Evolutionary conservation across 2,113 vertebrate species (phyloP).

Genomic region (Danio rerio): GRCz12tu NC_133190.1:19369001-19369500

Average conservation of each 20-base stretch:
- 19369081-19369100: conserved; percentile 49
- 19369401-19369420: neutral
- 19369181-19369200: conserved; percentile 45
- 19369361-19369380: conserved; percentile 54
- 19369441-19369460: conserved; percentile 44
- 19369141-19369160: conserved; percentile 43
- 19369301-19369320: neutral
- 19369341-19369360: conserved; percentile 50
- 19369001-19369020: conserved; percentile 11
- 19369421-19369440: conserved; percentile 8
- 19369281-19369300: conserved; percentile 18
- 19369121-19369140: conserved; percentile 57
- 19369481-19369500: conserved; percentile 18
- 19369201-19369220: conserved; percentile 38
- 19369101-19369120: conserved; percentile 44
- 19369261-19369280: conserved; percentile 8
- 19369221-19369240: conserved; percentile 30
- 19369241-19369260: neutral
- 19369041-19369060: conserved; percentile 42
- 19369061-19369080: conserved; percentile 36
- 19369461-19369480: conserved; percentile 27
- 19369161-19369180: conserved; percentile 17
- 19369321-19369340: neutral
- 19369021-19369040: conserved; percentile 26
- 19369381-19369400: conserved; percentile 21